These are phyloP conservation scores for Poeciliopsis paucimaculata DNA, from an alignment of 2,797 vertebrate species.

Conservation along the genomic window DNA sequence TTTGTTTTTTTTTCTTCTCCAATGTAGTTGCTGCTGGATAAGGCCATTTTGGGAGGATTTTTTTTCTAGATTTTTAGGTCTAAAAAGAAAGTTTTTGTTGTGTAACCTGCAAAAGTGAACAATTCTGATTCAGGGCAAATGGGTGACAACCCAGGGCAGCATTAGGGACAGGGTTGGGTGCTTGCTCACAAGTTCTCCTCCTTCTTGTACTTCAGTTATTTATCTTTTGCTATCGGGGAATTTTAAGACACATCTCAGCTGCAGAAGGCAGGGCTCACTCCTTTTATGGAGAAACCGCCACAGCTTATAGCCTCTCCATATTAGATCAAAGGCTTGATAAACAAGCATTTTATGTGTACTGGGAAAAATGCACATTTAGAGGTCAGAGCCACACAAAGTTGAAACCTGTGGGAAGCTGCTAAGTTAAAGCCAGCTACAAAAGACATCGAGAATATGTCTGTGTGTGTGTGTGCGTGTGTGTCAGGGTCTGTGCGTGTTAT, in stretches of 20 bases:
- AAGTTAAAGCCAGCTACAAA: conserved; percentile 58
- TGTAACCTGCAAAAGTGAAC: not conserved
- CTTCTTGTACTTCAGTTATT: not conserved
- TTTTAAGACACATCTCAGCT: not conserved
- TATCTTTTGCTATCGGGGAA: not conserved
- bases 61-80: not conserved
- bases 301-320: not conserved
- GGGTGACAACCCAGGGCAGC: not conserved
- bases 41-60: not conserved
- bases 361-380: conserved; percentile 58
- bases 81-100: not conserved
- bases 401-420: conserved; percentile 62
- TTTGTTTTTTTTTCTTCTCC: no score
- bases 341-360: conserved; percentile 28
- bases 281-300: not conserved
- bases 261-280: no score
- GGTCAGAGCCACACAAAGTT: conserved; percentile 68
- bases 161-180: not conserved
- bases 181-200: not conserved
- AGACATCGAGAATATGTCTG: conserved; percentile 22
- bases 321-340: conserved; percentile 26
- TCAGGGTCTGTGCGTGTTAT: conserved; percentile 18
- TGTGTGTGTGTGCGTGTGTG: conserved; percentile 23
- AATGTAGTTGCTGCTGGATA: not conserved
- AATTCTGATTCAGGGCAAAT: not conserved